Base-by-base conservation (phyloP, 2,888 invertebrate species). In the Lottia scabra region DNA sequence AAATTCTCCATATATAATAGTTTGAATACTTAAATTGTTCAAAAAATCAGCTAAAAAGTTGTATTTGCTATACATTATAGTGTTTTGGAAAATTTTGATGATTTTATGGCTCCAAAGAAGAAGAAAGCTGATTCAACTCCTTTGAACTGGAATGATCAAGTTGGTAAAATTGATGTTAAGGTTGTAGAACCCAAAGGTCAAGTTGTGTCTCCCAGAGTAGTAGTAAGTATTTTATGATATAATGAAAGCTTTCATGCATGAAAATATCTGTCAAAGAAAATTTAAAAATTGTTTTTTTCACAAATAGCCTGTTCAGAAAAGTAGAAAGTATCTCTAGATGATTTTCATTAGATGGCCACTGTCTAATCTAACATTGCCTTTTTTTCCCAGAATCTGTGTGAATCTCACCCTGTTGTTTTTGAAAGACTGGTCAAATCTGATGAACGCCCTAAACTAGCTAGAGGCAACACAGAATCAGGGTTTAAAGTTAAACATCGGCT, bases 141-240 rank as follows among this genome's bases (percentile, higher is more conserved):
- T 8, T 81, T 87, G 27, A 83, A 82, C 71, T 87, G 87, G 87
- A 80, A 80, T 16, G 87, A 85, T 75, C 84, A 85, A 77, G 74
- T 85, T 46, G 67, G 72, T 30, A 68, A 74, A 26, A 72, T 79
- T 4, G 78, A 80, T 65, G 77, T 82, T 38, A 85, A 81, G 75
- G 80, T 87, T 16, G 70, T 87, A 38, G 77, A 82, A 12, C 75
- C 84, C 4, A 38, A 38, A 38, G 66, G 81, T 10, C 38, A 38
- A 38, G 38, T 38, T 38, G 38, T 38, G 38, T 38, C 38, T 38
- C 38, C 38, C 5, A 38, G 38, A 38, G 38, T 38, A 5, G 38
- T 38, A 10, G 38, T 38, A 10, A 38, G 38, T 38, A 38, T 38
- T 38, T 30, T 30, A 5, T 4, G 30, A 5, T 2, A 5, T 30